Percentiles rank a stretch among this genome's conserved stretches.
Evolutionary conservation across 2,888 invertebrate species (phyloP).

Genomic region (Acanthopleura granulata): DNA sequence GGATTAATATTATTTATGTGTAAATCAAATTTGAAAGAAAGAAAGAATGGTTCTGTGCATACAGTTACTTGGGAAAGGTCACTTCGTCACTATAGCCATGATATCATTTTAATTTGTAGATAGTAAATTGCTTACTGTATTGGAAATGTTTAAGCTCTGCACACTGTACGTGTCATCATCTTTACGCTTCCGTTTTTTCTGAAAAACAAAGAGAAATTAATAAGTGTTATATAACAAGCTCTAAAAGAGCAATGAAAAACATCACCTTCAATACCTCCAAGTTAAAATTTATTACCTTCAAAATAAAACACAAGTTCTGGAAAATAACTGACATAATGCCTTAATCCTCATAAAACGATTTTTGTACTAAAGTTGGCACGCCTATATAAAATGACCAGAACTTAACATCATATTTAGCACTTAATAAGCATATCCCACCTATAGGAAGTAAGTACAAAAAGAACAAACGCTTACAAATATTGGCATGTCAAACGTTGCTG

Average conservation of each 20-base stretch:
- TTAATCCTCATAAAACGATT: too few species aligned
- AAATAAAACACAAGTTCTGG: too few species aligned
- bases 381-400: not conserved
- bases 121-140: constrained; percentile 26
- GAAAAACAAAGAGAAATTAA: constrained; percentile 22
- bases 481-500: not conserved
- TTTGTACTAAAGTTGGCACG: too few species aligned
- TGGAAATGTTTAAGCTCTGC: constrained; percentile 45
- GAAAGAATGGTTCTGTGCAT: too few species aligned
- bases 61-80: not conserved
- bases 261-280: too few species aligned
- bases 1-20: too few species aligned
- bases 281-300: too few species aligned
- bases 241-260: too few species aligned
- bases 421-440: not conserved
- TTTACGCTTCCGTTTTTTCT: constrained; percentile 39
- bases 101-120: not conserved
- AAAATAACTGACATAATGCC: too few species aligned
- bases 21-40: too few species aligned
- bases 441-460: not conserved
- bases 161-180: constrained; percentile 52
- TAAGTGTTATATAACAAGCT: not conserved
- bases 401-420: not conserved
- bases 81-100: not conserved
- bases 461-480: constrained; percentile 11